Conservation (phyloP, 2,113 vertebrate genomes). For the Naja naja region DNA sequence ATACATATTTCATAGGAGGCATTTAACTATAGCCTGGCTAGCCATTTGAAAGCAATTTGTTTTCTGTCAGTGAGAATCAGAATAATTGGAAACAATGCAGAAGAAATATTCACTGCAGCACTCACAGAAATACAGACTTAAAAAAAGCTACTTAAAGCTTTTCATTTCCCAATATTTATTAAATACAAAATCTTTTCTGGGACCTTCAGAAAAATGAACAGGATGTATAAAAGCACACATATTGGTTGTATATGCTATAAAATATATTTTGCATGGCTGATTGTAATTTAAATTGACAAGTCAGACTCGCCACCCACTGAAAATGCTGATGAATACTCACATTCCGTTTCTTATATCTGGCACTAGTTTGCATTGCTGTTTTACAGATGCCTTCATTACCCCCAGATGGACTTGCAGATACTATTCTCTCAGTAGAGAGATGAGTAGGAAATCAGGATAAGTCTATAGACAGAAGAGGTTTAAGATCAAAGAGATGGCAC, state of each 20-base stretch:
- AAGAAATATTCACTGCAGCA: background rate
- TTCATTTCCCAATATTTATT: background rate
- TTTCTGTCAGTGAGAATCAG: background rate
- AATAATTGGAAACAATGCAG: background rate
- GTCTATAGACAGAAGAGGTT: background rate
- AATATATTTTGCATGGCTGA: background rate
- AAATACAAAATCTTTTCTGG: background rate
- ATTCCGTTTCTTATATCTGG: background rate
- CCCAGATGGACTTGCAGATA: constrained; percentile 41
- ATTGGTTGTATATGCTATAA: background rate
- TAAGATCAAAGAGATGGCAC: background rate
- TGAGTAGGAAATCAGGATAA: constrained; percentile 14
- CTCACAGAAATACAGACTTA: background rate
- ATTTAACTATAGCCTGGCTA: background rate
- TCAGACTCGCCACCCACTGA: background rate
- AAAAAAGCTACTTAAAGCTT: background rate
- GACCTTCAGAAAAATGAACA: background rate
- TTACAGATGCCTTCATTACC: background rate
- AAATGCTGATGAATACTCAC: background rate
- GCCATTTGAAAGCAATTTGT: background rate
- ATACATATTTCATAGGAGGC: background rate
- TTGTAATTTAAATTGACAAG: constrained; percentile 1
- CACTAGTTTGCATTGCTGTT: background rate
- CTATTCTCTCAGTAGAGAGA: background rate
- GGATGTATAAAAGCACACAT: background rate